phyloP scores from a whole-genome alignment of 2,888 invertebrate genomes.

The Perizoma flavofasciatum region DNA sequence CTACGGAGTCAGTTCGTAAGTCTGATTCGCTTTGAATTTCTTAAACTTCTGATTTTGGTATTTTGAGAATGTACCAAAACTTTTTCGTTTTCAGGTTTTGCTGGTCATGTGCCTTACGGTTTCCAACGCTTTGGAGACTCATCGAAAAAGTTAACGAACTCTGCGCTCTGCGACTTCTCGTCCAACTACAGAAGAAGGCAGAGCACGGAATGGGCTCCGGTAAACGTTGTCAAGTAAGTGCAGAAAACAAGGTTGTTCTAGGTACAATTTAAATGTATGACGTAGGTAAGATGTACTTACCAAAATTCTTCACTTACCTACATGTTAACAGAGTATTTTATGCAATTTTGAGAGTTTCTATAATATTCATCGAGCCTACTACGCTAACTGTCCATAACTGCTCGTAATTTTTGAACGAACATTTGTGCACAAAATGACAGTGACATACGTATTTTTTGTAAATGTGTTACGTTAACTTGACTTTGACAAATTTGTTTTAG shows the following conservation, averaged over 20 bases:
- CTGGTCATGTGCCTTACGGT: conserved; percentile 87
- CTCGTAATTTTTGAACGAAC: background rate
- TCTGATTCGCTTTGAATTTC: conserved; percentile 21
- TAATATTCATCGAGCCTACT: no score
- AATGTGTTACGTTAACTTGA: no score
- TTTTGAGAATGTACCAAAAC: background rate
- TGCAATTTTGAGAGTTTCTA: no score
- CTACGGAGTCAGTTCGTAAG: conserved; percentile 71
- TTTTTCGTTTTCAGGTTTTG: conserved; percentile 77
- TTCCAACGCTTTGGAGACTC: conserved; percentile 86
- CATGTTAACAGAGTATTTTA: no score
- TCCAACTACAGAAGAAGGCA: conserved; percentile 88
- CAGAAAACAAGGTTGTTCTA: background rate
- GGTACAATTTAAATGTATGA: no score
- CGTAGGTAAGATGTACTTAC: no score
- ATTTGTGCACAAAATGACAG: conserved; percentile 12
- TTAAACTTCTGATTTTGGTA: background rate
- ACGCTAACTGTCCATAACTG: no score
- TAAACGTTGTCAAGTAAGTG: conserved; percentile 82
- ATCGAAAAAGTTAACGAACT: conserved; percentile 86
- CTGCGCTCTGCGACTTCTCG: conserved; percentile 89
- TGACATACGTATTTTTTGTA: background rate
- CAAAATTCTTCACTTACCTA: no score
- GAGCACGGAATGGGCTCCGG: conserved; percentile 90
- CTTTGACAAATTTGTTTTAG: no score